These are phyloP conservation scores for Drosophila mulleri DNA, from an alignment of 2,888 invertebrate species.

Conservation along the genomic window DNA sequence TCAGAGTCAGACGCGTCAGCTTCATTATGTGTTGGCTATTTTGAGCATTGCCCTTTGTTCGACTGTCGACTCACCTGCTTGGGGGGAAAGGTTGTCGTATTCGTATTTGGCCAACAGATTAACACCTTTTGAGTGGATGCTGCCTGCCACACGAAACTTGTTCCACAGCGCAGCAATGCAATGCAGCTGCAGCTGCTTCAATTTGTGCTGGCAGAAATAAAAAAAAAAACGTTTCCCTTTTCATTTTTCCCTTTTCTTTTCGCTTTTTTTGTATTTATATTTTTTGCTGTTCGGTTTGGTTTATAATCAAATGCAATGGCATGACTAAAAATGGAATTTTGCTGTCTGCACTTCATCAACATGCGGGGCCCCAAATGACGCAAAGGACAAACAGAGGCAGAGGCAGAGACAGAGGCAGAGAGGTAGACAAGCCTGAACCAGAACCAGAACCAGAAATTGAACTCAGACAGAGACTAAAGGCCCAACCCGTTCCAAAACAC, in stretches of 20 bases:
- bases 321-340: slow-evolving; percentile 80
- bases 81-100: slow-evolving; percentile 6
- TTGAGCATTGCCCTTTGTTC: slow-evolving; percentile 46
- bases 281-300: slow-evolving; percentile 32
- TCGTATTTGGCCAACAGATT: slow-evolving; percentile 62
- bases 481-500: slow-evolving; percentile 66
- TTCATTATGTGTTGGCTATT: slow-evolving; percentile 5
- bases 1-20: background rate
- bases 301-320: slow-evolving; percentile 78
- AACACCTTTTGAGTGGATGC: slow-evolving; percentile 62
- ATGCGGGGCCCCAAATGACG: slow-evolving; percentile 62
- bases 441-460: slow-evolving; percentile 20
- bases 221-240: slow-evolving; percentile 26
- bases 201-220: slow-evolving; percentile 11
- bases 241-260: background rate
- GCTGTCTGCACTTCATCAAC: slow-evolving; percentile 79
- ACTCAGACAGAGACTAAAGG: slow-evolving; percentile 9
- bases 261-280: background rate
- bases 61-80: slow-evolving; percentile 28
- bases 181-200: slow-evolving; percentile 22
- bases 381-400: slow-evolving; percentile 25
- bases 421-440: slow-evolving; percentile 18
- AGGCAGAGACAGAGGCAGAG: background rate
- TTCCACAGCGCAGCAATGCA: slow-evolving; percentile 24
- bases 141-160: slow-evolving; percentile 48